phyloP scores from a whole-genome alignment of 2,113 vertebrate species.

The Zapus hudsonius region DNA sequence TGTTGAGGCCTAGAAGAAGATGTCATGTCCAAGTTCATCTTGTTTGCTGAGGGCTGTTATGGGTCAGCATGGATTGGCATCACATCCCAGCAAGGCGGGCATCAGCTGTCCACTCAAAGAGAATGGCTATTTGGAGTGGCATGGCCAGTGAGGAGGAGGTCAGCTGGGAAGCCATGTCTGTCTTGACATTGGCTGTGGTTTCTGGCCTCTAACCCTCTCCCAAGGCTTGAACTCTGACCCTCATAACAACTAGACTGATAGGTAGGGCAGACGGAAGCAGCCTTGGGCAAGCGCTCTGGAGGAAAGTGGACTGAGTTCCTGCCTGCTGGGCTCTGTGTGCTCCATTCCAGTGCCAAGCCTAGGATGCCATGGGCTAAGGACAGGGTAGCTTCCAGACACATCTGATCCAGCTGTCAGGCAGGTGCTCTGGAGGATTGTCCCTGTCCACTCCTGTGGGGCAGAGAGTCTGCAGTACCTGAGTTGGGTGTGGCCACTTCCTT shows the following conservation, averaged over 20 bases:
- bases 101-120: not conserved
- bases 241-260: not conserved
- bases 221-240: not conserved
- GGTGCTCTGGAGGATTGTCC: not conserved
- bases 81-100: fast-evolving
- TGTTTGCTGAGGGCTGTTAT: not conserved
- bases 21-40: not conserved
- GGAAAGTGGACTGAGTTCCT: not conserved
- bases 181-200: not conserved
- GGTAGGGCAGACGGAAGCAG: not conserved
- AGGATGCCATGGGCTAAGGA: not conserved
- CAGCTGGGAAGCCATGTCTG: fast-evolving
- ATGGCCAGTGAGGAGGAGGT: not conserved
- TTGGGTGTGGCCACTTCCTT: not conserved
- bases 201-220: not conserved
- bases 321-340: not conserved
- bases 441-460: constrained; percentile 38
- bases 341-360: not conserved
- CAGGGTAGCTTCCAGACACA: not conserved
- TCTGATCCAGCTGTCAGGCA: not conserved
- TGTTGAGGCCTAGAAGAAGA: not conserved
- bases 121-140: not conserved
- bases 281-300: not conserved
- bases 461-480: not conserved
- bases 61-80: not conserved